Evolutionary conservation across 2,113 vertebrate species (phyloP).

Genomic region (Xiphophorus couchianus): DNA sequence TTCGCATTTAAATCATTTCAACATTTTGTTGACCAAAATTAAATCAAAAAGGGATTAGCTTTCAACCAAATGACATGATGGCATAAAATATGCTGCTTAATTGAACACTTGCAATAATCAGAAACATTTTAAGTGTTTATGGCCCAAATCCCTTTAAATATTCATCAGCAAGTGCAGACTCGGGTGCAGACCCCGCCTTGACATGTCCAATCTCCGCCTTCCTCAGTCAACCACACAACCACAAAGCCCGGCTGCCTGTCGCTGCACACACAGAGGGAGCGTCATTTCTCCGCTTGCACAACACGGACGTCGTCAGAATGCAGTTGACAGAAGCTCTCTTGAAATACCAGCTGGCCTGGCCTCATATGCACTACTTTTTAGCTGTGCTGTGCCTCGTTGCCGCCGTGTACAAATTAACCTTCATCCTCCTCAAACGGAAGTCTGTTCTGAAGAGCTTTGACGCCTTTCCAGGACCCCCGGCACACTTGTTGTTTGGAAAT

Average conservation of each 20-base stretch:
- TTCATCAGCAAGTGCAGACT: neutral
- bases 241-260: no score
- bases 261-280: no score
- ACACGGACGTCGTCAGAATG: conserved; percentile 14
- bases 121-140: neutral
- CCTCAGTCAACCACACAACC: neutral
- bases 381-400: conserved; percentile 5
- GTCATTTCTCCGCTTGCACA: rapidly evolving
- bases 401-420: conserved; percentile 6
- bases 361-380: conserved; percentile 8
- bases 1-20: no score
- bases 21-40: no score
- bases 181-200: neutral
- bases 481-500: conserved; percentile 62
- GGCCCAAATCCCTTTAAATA: neutral
- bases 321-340: conserved; percentile 2
- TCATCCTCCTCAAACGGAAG: neutral
- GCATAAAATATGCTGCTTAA: neutral
- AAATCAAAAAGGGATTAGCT: no score
- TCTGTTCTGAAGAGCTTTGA: rapidly evolving
- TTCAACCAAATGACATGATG: no score
- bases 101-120: neutral
- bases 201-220: neutral
- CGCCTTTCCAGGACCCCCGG: conserved; percentile 40
- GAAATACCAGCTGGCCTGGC: neutral